Conservation (phyloP, 2,888 invertebrate species). For the Reticulitermes lucifugus region DNA sequence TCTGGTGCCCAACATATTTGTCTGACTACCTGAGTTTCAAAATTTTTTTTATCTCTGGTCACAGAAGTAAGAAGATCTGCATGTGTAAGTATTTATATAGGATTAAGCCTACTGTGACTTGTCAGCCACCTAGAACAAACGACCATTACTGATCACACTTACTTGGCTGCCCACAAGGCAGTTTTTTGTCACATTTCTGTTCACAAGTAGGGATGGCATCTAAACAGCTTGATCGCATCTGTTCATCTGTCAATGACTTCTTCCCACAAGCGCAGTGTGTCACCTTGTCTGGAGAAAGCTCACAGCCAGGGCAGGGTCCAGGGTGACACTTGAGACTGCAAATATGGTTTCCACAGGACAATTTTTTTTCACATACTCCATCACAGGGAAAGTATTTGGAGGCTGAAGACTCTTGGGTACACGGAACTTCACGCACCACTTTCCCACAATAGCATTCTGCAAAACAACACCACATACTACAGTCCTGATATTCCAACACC, state of each 20-base stretch:
- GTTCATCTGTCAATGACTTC: constrained; percentile 65
- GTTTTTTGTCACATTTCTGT: constrained; percentile 65
- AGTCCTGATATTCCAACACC: too few species aligned
- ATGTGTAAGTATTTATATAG: too few species aligned
- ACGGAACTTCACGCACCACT: constrained; percentile 70
- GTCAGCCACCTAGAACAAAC: not conserved
- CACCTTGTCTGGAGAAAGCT: constrained; percentile 70
- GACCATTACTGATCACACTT: constrained; percentile 51
- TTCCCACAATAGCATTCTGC: constrained; percentile 79
- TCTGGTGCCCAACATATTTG: too few species aligned
- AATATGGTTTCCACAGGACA: constrained; percentile 77
- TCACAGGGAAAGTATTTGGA: constrained; percentile 71
- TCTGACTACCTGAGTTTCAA: too few species aligned
- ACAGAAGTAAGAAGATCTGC: too few species aligned
- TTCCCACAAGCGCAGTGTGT: constrained; percentile 84
- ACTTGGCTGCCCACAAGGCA: constrained; percentile 64
- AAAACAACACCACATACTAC: constrained; percentile 50
- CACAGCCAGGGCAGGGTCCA: constrained; percentile 75
- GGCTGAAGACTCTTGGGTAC: constrained; percentile 68
- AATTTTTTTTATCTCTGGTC: too few species aligned
- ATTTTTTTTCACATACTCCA: constrained; percentile 69
- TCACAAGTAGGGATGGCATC: constrained; percentile 88
- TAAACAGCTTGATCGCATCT: constrained; percentile 75
- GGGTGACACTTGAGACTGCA: constrained; percentile 78
- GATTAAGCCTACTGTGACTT: too few species aligned